phyloP scores from a whole-genome alignment of 2,888 invertebrate species.

The Hedychridium roseum region DNA sequence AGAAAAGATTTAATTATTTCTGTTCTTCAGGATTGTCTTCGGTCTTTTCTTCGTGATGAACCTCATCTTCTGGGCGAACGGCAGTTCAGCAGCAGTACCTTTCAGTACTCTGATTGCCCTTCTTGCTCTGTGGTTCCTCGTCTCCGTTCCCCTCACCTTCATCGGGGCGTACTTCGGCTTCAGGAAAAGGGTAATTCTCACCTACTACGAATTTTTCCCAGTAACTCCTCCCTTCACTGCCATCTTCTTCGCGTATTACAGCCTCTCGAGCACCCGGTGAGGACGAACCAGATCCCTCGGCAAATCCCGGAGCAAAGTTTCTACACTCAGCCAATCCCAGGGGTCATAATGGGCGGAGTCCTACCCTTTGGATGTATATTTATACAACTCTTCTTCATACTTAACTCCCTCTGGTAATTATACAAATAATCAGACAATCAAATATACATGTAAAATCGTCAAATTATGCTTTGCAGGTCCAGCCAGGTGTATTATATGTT shows the following conservation, averaged over 20 bases:
- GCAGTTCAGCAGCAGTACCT: conserved; percentile 95
- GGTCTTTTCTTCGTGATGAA: conserved; percentile 97
- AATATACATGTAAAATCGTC: not conserved
- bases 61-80: conserved; percentile 93
- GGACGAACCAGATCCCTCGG: conserved; percentile 98
- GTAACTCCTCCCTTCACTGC: not conserved
- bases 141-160: conserved; percentile 98
- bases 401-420: conserved; percentile 94
- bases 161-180: conserved; percentile 99
- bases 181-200: conserved; percentile 83
- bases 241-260: conserved; percentile 60
- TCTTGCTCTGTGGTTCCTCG: conserved; percentile 95
- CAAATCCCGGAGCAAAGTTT: conserved; percentile 99
- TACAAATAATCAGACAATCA: not conserved
- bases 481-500: conserved; percentile 99
- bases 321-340: conserved; percentile 95
- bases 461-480: conserved; percentile 66
- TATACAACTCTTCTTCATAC: conserved; percentile 98
- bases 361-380: conserved; percentile 98
- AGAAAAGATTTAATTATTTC: no score
- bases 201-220: not conserved
- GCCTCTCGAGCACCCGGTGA: conserved; percentile 95
- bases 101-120: conserved; percentile 95
- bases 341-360: conserved; percentile 98
- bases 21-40: conserved; percentile 86